Evolutionary conservation across 2,888 invertebrate genomes (phyloP).

Genomic region (Apodemia mormo): DNA sequence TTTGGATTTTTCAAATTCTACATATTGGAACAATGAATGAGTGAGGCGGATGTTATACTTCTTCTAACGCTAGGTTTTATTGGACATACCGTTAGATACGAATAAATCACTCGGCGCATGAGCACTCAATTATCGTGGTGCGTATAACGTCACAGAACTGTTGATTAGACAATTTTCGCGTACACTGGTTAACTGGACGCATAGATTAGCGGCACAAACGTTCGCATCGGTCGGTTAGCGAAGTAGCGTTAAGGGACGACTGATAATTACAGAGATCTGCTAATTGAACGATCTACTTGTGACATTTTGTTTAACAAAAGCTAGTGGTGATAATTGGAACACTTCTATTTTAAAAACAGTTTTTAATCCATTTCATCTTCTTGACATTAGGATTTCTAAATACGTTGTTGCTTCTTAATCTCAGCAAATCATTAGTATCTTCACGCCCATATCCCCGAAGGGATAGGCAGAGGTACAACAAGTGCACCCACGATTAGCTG

Average conservation of each 20-base stretch:
- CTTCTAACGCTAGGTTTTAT: background rate
- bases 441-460: too few relatives aligned
- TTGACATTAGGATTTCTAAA: too few relatives aligned
- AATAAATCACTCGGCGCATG: constrained; percentile 37
- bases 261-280: constrained; percentile 32
- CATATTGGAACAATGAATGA: too few relatives aligned
- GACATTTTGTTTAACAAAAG: background rate
- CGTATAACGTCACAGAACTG: constrained; percentile 47
- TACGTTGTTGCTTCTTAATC: too few relatives aligned
- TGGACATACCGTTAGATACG: constrained; percentile 2
- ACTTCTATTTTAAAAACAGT: background rate
- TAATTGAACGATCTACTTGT: constrained; percentile 21
- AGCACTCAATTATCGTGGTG: constrained; percentile 44
- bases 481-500: too few relatives aligned
- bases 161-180: constrained; percentile 57
- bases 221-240: constrained; percentile 34
- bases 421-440: too few relatives aligned
- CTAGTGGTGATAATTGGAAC: background rate
- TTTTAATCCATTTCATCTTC: background rate
- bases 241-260: constrained; percentile 28
- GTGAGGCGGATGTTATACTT: background rate
- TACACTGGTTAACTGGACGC: constrained; percentile 41
- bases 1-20: too few relatives aligned
- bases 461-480: too few relatives aligned
- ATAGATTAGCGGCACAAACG: constrained; percentile 52